Percentiles rank a stretch among this genome's conserved stretches.
These are phyloP conservation scores for Pseudonaja textilis DNA, from an alignment of 2,113 vertebrate genomes.

Conservation along the genomic window DNA sequence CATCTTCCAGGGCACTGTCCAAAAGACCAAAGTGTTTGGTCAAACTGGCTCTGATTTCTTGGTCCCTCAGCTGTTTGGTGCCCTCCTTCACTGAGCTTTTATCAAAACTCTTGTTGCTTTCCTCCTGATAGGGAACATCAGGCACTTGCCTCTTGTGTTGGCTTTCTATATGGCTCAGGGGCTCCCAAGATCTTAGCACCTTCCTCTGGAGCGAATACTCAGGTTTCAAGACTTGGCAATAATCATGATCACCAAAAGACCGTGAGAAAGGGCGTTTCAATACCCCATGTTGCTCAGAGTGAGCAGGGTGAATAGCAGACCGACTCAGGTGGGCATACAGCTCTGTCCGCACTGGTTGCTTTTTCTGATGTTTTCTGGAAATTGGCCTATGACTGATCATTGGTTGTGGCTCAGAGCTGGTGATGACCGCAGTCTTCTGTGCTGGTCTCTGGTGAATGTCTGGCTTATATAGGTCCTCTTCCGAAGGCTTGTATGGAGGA, in stretches of 20 bases:
- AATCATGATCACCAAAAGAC: conserved; percentile 93
- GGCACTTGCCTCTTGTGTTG: conserved; percentile 63
- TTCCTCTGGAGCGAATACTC: conserved; percentile 73
- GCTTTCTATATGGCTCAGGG: conserved; percentile 51
- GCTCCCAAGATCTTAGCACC: conserved; percentile 75
- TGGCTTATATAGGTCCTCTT: conserved; percentile 94
- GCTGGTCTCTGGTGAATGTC: conserved; percentile 73
- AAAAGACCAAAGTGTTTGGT: conserved; percentile 80
- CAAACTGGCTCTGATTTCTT: conserved; percentile 81
- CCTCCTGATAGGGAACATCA: conserved; percentile 59
- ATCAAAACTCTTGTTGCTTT: conserved; percentile 61
- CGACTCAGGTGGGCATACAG: conserved; percentile 87
- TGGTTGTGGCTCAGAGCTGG: conserved; percentile 31
- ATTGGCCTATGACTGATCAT: conserved; percentile 53
- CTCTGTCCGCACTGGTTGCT: conserved; percentile 90
- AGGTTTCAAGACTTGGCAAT: conserved; percentile 84
- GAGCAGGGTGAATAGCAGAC: conserved; percentile 60
- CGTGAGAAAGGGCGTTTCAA: conserved; percentile 75
- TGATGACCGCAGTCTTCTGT: conserved; percentile 45
- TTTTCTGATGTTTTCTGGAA: conserved; percentile 70
- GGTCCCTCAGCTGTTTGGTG: conserved; percentile 72
- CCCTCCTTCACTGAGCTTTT: conserved; percentile 60
- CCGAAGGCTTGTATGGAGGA: conserved; percentile 90
- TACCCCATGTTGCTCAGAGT: conserved; percentile 60
- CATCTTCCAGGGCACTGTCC: conserved; percentile 69